A percentile compares a stretch with the other conserved stretches of the same genome.
phyloP scores from a whole-genome alignment of 2,888 invertebrate genomes.

The Troglohyphantes excavatus region DNA sequence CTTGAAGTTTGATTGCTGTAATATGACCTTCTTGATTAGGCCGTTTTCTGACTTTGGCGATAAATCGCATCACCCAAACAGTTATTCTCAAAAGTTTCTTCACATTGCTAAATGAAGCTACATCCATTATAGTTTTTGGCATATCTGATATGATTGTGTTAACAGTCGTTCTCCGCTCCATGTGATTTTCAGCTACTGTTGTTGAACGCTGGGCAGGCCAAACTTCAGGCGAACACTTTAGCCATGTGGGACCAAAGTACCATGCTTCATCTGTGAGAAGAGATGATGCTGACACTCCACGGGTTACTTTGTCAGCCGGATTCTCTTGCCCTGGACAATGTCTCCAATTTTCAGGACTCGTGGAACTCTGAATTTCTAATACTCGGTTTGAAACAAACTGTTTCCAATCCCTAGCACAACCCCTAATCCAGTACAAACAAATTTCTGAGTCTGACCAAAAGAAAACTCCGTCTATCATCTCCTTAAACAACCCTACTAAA shows the following conservation, averaged over 20 bases:
- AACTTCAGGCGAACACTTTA: background rate
- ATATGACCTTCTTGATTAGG: background rate
- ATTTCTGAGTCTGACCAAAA: slow-evolving; percentile 28
- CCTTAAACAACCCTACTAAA: no score
- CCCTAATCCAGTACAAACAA: background rate
- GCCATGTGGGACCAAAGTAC: slow-evolving; percentile 1
- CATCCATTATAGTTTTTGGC: background rate
- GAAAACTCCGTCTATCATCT: background rate
- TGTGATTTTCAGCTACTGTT: background rate
- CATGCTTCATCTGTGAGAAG: background rate
- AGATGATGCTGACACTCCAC: background rate
- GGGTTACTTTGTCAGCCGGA: background rate
- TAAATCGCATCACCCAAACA: background rate
- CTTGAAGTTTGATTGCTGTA: no score
- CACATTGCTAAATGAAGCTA: background rate
- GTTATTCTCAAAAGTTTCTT: background rate
- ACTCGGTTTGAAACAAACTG: background rate
- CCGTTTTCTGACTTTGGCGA: background rate
- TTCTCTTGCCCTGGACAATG: slow-evolving; percentile 10
- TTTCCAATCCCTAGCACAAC: background rate
- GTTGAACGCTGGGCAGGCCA: background rate
- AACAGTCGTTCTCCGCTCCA: slow-evolving; percentile 2
- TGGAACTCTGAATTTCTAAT: background rate
- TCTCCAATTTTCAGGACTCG: background rate
- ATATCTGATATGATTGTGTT: background rate